Evolutionary conservation across 1,140 invertebrate genomes (phyloP).

Genomic region (Drosophila prosaltans): DNA sequence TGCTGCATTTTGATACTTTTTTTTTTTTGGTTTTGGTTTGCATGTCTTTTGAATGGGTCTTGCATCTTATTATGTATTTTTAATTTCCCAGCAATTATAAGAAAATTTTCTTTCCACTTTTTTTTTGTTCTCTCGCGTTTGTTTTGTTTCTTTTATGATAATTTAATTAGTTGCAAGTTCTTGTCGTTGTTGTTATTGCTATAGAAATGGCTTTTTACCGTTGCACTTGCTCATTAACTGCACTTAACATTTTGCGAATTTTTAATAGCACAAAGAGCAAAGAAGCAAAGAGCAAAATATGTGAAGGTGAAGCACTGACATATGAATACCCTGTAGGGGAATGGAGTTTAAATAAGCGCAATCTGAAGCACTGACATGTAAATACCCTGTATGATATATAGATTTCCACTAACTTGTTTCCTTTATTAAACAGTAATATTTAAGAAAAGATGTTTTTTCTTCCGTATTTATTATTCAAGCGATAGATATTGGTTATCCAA

Average conservation of each 20-base stretch:
- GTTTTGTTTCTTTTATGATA: constrained; percentile 56
- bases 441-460: too few relatives aligned
- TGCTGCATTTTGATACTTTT: constrained; percentile 9
- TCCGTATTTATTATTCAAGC: too few relatives aligned
- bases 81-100: constrained; percentile 67
- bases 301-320: neutral
- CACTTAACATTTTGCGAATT: constrained; percentile 73
- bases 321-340: neutral
- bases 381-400: too few relatives aligned
- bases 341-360: neutral
- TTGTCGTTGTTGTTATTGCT: constrained; percentile 24
- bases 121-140: constrained; percentile 7
- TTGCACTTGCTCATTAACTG: constrained; percentile 65
- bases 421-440: too few relatives aligned
- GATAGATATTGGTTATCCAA: too few relatives aligned
- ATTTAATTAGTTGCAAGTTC: constrained; percentile 75
- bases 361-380: too few relatives aligned
- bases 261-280: constrained; percentile 46
- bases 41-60: neutral
- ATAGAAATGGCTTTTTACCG: constrained; percentile 38
- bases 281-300: neutral
- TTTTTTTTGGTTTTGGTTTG: neutral
- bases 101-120: constrained; percentile 44
- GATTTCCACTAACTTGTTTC: too few relatives aligned
- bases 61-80: constrained; percentile 44